A percentile compares a stretch with the other conserved stretches of the same genome.
Evolutionary conservation across 64 coral and sea anemone species (phyloP).

Genomic region (Stylophora pistillata): DNA sequence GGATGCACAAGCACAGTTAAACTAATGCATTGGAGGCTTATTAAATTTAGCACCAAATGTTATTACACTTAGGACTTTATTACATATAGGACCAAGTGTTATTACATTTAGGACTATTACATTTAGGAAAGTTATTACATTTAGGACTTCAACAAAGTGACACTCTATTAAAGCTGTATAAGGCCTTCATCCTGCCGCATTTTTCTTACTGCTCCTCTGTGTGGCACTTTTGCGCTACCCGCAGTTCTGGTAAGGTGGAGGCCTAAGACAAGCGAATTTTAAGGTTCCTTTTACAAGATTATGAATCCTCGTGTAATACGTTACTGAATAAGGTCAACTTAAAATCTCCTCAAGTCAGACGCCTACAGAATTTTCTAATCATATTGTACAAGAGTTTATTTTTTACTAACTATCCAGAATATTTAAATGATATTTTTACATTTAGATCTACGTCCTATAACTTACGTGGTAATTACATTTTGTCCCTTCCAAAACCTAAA

Average conservation of each 20-base stretch:
- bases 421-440: no score
- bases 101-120: no score
- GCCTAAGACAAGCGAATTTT: conserved; percentile 1
- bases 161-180: conserved; percentile 24
- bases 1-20: no score
- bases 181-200: conserved; percentile 23
- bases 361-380: no score
- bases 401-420: no score
- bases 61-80: no score
- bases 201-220: conserved; percentile 55
- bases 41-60: no score
- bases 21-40: no score
- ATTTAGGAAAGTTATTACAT: conserved; percentile 25
- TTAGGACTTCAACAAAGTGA: no score
- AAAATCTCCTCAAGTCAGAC: background rate
- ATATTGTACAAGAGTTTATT: no score
- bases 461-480: conserved; percentile 33
- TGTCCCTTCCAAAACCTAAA: conserved; percentile 3
- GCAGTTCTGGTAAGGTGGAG: conserved; percentile 19
- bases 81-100: no score
- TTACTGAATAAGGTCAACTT: conserved; percentile 4
- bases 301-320: background rate
- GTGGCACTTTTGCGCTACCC: conserved; percentile 31
- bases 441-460: conserved; percentile 6
- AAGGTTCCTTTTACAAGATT: conserved; percentile 5